phyloP scores from a whole-genome alignment of 2,797 vertebrate species.

The Anabacerthia variegaticeps region DNA sequence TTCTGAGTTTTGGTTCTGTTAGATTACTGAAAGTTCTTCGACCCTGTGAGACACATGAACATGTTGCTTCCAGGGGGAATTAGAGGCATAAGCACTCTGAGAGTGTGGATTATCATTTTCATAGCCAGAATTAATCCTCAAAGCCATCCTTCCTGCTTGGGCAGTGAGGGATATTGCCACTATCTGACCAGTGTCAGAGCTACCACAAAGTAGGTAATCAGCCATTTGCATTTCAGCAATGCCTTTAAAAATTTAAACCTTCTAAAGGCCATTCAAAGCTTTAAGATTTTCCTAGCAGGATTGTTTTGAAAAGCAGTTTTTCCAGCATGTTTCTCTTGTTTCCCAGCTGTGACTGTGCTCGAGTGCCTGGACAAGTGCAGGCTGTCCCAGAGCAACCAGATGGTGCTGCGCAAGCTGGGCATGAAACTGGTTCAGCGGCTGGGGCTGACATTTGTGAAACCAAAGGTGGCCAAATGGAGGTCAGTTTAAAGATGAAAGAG shows the following conservation, averaged over 20 bases:
- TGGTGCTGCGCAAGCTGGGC: slow-evolving; percentile 87
- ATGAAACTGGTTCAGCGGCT: slow-evolving; percentile 93
- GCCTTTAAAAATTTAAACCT: background rate
- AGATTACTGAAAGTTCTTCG: background rate
- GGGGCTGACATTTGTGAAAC: slow-evolving; percentile 92
- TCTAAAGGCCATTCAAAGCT: background rate
- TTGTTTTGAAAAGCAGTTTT: background rate
- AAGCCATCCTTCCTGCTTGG: background rate
- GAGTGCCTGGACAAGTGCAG: slow-evolving; percentile 84
- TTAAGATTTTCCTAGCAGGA: background rate
- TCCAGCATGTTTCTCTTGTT: background rate
- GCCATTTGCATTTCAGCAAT: background rate
- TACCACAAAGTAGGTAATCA: background rate
- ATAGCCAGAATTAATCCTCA: background rate
- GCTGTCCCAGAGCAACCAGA: slow-evolving; percentile 85
- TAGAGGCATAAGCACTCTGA: background rate
- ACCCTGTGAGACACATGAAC: background rate
- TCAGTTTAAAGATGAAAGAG: slow-evolving; percentile 62
- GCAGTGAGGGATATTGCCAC: background rate
- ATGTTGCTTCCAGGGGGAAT: background rate
- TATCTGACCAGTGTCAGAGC: background rate
- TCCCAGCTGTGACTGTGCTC: slow-evolving; percentile 84
- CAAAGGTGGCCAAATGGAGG: slow-evolving; percentile 94
- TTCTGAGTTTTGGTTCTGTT: background rate
- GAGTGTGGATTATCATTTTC: background rate